phyloP scores from a whole-genome alignment of 2,113 vertebrate genomes.

The Puffinus mauretanicus region DNA sequence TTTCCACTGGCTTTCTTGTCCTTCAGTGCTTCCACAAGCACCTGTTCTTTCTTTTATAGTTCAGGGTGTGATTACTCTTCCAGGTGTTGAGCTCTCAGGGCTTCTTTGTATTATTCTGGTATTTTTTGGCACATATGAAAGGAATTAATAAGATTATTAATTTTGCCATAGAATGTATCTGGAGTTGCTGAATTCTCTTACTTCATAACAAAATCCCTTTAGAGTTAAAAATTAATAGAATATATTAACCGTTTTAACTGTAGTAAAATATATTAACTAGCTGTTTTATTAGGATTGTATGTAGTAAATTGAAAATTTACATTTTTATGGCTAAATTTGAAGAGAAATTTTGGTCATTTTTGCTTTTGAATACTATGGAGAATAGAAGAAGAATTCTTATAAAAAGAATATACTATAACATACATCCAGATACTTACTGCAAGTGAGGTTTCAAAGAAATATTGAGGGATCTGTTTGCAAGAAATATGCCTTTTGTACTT shows the following conservation, averaged over 20 bases:
- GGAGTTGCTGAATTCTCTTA: neutral
- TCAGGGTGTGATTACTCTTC: neutral
- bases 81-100: neutral
- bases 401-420: neutral
- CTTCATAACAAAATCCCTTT: neutral
- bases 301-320: neutral
- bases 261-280: neutral
- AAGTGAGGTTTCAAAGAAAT: neutral
- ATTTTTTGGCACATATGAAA: neutral
- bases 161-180: neutral
- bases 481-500: neutral
- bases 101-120: neutral
- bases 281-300: neutral
- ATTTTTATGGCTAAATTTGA: neutral
- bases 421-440: neutral
- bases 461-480: neutral
- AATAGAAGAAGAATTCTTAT: neutral
- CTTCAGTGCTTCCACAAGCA: neutral
- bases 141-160: neutral
- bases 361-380: neutral
- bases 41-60: neutral
- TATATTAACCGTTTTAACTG: neutral
- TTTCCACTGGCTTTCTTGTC: neutral
- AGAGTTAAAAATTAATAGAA: neutral
- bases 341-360: neutral